Base-by-base conservation (phyloP, 2,797 vertebrate species). In the Takifugu ocellatus region DNA sequence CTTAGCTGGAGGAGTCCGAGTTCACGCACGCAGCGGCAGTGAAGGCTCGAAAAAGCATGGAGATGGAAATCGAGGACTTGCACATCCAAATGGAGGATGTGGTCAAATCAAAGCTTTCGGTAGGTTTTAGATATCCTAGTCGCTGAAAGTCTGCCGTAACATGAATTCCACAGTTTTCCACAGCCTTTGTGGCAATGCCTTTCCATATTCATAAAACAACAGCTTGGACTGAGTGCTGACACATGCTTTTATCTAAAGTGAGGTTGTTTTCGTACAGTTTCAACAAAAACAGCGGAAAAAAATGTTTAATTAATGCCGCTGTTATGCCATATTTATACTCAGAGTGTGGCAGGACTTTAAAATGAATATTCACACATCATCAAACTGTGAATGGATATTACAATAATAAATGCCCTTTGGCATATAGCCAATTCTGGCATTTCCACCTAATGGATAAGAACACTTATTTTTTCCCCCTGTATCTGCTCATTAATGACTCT, bases 11-110 rank as follows among this genome's bases (percentile, higher is more conserved):
- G 79, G 97, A 99, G 87, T 99, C 97, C 0, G 96, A 98, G 88
- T 98, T 98, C 84, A 96, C 95, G 12, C 95, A 92, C 0, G 92
- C 94, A 0, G 91, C 94, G 0, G 93, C 97, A 0, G 95, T 99
- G 39, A 99, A 99, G 80, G 93, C 94, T 12, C 93, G 96, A 16
- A 98, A 98, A 84, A 90, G 93, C 45, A 97, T 98, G 94, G 97
- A 98, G 82, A 85, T 95, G 56, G 97, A 98, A 89, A 96, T 98
- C 0, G 96, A 98, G 81, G 96, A 99, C 88, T 84, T 98, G 61
- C 97, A 98, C 65, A 88, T 98, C 67, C 97, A 99, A 89, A 96
- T 98, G 3, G 96, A 98, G 0, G 97, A 99, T 56, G 90, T 98
- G 15, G 77, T 90, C 79, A 98, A 97, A 85, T 81, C 91, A 55